These are phyloP conservation scores for Nezara viridula DNA, from an alignment of 2,888 invertebrate genomes.

Conservation along the genomic window DNA sequence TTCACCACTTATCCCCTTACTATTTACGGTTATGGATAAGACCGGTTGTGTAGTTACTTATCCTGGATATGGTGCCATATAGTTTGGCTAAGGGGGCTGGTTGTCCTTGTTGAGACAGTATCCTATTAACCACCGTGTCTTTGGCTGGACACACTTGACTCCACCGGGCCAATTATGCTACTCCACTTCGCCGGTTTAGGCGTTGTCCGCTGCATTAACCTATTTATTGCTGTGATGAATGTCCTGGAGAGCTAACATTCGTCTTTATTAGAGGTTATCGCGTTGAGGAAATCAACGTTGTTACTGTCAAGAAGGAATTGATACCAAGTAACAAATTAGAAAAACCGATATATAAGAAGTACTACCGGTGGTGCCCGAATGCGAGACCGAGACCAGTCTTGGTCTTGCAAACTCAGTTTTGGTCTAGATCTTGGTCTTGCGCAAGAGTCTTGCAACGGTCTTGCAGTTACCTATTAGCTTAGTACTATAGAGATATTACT, in stretches of 20 bases:
- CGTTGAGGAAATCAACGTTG: not conserved
- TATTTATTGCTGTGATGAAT: not conserved
- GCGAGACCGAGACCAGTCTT: too few species aligned
- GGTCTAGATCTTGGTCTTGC: too few species aligned
- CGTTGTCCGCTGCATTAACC: not conserved
- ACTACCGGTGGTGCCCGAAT: not conserved
- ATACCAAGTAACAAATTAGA: not conserved
- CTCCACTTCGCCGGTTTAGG: not conserved
- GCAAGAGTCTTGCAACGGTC: too few species aligned
- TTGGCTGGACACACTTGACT: not conserved
- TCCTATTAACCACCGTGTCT: not conserved
- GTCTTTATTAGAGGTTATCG: conserved; percentile 10
- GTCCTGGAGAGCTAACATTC: not conserved
- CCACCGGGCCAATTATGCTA: not conserved
- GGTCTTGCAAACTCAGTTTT: too few species aligned
- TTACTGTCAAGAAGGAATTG: not conserved
- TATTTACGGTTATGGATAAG: not conserved
- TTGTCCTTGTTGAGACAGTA: not conserved
- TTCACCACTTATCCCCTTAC: not conserved
- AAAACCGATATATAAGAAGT: not conserved
- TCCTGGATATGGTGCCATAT: not conserved
- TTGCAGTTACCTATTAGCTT: too few species aligned
- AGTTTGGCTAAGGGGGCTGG: not conserved
- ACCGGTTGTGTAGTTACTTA: not conserved
- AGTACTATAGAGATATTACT: too few species aligned